phyloP scores from a whole-genome alignment of 2,113 vertebrate genomes.

The Bos taurus region ARS-UCD2.0 NC_037328.1:153590001-153590500 shows the following conservation, averaged over 20 bases:
- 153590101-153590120: background rate
- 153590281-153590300: background rate
- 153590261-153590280: background rate
- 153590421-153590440: background rate
- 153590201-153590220: background rate
- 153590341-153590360: background rate
- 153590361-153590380: accelerated
- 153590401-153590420: background rate
- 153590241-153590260: background rate
- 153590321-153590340: background rate
- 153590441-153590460: background rate
- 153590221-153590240: background rate
- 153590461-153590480: background rate
- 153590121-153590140: background rate
- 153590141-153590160: background rate
- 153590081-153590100: background rate
- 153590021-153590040: background rate
- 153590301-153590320: background rate
- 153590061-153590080: background rate
- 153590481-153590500: background rate
- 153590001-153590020: background rate
- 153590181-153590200: background rate
- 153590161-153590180: background rate
- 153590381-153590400: background rate
- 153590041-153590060: background rate